Conservation (phyloP, 2,888 invertebrate genomes). For the Parnassius orleans region DNA sequence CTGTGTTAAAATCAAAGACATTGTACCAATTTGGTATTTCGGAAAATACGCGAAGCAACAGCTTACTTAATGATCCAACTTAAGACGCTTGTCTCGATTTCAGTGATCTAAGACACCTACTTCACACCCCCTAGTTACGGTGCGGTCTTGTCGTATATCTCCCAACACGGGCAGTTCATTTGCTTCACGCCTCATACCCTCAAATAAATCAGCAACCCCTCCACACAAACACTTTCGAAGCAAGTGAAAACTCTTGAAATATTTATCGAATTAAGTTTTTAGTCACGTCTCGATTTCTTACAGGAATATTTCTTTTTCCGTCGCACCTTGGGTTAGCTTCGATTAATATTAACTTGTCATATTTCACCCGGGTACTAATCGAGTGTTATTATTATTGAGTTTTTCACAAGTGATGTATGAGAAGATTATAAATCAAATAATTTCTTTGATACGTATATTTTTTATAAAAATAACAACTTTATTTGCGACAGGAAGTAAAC, state of each 20-base stretch:
- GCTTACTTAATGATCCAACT: constrained; percentile 32
- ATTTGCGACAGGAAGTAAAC: too few relatives aligned
- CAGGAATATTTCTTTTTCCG: constrained; percentile 24
- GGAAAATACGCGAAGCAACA: constrained; percentile 19
- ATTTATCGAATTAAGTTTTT: constrained; percentile 36
- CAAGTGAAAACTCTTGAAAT: constrained; percentile 55
- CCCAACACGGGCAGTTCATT: constrained; percentile 68
- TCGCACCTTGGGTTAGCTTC: constrained; percentile 17
- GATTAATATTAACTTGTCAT: constrained; percentile 26
- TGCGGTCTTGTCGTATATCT: constrained; percentile 68
- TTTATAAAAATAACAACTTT: too few relatives aligned
- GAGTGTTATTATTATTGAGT: constrained; percentile 18
- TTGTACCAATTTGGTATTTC: constrained; percentile 26
- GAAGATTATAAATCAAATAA: not conserved
- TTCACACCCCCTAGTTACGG: constrained; percentile 51
- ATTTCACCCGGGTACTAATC: constrained; percentile 13
- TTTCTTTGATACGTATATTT: not conserved
- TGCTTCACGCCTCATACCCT: constrained; percentile 76
- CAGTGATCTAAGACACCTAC: constrained; percentile 43
- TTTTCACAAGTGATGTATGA: constrained; percentile 7
- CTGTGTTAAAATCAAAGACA: not conserved
- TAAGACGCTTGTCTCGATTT: constrained; percentile 31
- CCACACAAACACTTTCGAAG: constrained; percentile 48
- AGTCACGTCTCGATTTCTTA: constrained; percentile 25
- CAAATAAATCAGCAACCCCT: constrained; percentile 74